A percentile compares a stretch with the other conserved stretches of the same genome.
Conservation (phyloP, 1,140 invertebrate species). For the Drosophila oshimai region DNA sequence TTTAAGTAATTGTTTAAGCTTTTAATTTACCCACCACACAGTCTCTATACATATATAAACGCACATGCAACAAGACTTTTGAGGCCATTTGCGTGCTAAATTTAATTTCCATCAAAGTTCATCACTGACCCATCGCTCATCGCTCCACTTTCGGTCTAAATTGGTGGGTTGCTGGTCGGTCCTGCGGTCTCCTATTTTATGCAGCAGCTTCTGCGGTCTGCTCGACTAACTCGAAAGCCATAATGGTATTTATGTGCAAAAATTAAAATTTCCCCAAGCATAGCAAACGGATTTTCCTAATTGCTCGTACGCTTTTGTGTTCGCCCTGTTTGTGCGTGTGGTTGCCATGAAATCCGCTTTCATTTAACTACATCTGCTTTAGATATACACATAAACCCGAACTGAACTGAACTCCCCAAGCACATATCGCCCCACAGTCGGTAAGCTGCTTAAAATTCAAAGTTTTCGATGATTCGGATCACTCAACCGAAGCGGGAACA, state of each 20-base stretch:
- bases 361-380: slow-evolving; percentile 33
- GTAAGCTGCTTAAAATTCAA: slow-evolving; percentile 73
- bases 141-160: background rate
- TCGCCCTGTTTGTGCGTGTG: slow-evolving; percentile 1
- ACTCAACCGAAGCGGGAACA: slow-evolving; percentile 33
- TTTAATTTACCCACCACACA: slow-evolving; percentile 50
- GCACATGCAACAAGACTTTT: slow-evolving; percentile 13
- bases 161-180: background rate
- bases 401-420: background rate
- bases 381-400: background rate
- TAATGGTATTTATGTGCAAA: slow-evolving; percentile 43
- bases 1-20: slow-evolving; percentile 75
- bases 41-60: background rate
- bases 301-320: slow-evolving; percentile 23
- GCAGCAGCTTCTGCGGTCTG: slow-evolving; percentile 23
- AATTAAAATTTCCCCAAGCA: slow-evolving; percentile 40
- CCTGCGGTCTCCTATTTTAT: background rate
- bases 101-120: slow-evolving; percentile 45
- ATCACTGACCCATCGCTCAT: slow-evolving; percentile 19
- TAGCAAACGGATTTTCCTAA: slow-evolving; percentile 26
- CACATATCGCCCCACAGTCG: background rate
- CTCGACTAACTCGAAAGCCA: slow-evolving; percentile 22
- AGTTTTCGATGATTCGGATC: slow-evolving; percentile 61
- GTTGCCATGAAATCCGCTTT: slow-evolving; percentile 54
- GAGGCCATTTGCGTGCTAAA: slow-evolving; percentile 41